Evolutionary conservation across 37 sponge, comb jelly and placozoan species (phyloP).

Genomic region (Eunapius fragilis): DNA sequence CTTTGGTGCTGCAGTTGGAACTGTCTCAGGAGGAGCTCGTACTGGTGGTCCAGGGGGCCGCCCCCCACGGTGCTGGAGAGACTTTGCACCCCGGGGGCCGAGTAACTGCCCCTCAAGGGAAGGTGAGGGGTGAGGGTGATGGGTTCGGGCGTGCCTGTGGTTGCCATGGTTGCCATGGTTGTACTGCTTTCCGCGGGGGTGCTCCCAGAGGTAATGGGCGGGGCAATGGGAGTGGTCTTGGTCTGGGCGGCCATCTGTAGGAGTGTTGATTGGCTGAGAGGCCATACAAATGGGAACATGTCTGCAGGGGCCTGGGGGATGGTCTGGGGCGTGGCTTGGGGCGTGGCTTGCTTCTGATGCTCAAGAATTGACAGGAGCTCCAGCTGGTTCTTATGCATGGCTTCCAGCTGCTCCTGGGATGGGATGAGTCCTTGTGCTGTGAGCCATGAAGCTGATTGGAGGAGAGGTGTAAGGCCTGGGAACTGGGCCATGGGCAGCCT

Average conservation of each 20-base stretch:
- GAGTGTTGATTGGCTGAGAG: neutral
- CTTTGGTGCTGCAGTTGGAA: constrained; percentile 58
- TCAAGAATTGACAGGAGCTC: constrained; percentile 43
- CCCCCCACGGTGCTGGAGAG: neutral
- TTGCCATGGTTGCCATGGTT: neutral
- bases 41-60: constrained; percentile 15
- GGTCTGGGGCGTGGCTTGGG: neutral
- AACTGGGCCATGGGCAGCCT: neutral
- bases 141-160: neutral
- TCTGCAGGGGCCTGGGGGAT: neutral
- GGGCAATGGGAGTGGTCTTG: neutral
- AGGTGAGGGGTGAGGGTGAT: constrained; percentile 17
- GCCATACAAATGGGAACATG: neutral
- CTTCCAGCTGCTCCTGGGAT: constrained; percentile 71
- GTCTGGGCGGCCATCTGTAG: neutral
- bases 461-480: neutral
- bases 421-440: constrained; percentile 33
- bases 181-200: neutral
- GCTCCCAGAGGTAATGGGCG: neutral
- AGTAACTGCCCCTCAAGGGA: constrained; percentile 38
- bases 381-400: constrained; percentile 63
- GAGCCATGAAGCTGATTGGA: neutral
- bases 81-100: constrained; percentile 46
- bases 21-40: constrained; percentile 35
- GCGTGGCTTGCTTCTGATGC: constrained; percentile 26